phyloP scores from a whole-genome alignment of 2,888 invertebrate genomes.

The Gasteruption jaculator region DNA sequence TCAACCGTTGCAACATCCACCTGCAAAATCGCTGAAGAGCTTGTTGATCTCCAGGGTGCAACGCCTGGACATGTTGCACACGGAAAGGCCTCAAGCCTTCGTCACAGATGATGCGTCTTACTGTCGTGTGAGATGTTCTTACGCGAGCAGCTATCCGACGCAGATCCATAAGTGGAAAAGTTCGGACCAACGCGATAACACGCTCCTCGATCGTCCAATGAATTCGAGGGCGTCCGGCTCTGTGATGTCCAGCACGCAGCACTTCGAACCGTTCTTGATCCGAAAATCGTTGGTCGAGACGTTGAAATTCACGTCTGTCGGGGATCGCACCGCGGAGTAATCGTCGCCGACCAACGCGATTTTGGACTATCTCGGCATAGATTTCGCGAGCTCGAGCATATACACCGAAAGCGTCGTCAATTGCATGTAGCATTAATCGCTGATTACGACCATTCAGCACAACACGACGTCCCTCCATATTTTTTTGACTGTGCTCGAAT shows the following conservation, averaged over 20 bases:
- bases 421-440: slow-evolving; percentile 16
- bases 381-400: slow-evolving; percentile 16
- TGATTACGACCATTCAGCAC: slow-evolving; percentile 15
- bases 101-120: slow-evolving; percentile 5
- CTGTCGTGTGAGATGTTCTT: slow-evolving; percentile 2
- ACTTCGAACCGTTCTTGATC: slow-evolving; percentile 17
- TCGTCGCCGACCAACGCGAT: slow-evolving; percentile 13
- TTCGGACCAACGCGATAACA: not conserved
- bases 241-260: slow-evolving; percentile 12
- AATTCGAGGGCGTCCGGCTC: too few species aligned
- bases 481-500: too few species aligned
- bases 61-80: slow-evolving; percentile 5
- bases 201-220: slow-evolving; percentile 10
- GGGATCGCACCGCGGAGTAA: slow-evolving; percentile 13
- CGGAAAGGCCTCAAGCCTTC: slow-evolving; percentile 3
- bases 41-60: too few species aligned
- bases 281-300: slow-evolving; percentile 15
- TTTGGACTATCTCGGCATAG: slow-evolving; percentile 10
- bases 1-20: too few species aligned
- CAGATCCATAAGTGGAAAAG: slow-evolving; percentile 5
- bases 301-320: slow-evolving; percentile 17
- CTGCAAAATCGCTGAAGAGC: too few species aligned
- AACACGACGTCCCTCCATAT: slow-evolving; percentile 13
- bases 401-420: slow-evolving; percentile 14
- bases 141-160: slow-evolving; percentile 10